These are phyloP conservation scores for Phortica magna DNA, from an alignment of 2,888 invertebrate species.

Conservation along the genomic window DNA sequence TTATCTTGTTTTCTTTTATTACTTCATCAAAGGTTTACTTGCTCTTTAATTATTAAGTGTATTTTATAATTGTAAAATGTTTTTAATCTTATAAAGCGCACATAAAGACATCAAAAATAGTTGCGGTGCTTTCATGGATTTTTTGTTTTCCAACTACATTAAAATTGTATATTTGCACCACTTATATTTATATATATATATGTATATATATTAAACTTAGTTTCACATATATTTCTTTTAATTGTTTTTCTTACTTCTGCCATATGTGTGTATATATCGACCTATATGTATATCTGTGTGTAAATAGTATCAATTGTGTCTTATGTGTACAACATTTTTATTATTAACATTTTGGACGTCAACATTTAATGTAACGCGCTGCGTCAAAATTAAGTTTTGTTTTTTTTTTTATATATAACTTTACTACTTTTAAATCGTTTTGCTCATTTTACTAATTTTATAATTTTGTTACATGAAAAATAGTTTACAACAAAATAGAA, in stretches of 20 bases:
- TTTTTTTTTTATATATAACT: background rate
- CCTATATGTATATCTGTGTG: background rate
- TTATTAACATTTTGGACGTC: background rate
- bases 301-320: background rate
- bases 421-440: conserved; percentile 2
- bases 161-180: conserved; percentile 1
- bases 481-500: background rate
- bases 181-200: background rate
- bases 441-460: background rate
- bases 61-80: background rate
- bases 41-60: background rate
- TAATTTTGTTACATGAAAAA: background rate
- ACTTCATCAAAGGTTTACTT: too few species aligned
- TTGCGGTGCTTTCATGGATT: conserved; percentile 11
- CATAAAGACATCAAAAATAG: conserved; percentile 31
- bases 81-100: conserved; percentile 26
- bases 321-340: background rate
- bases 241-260: background rate
- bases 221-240: background rate
- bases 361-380: background rate
- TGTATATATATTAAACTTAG: background rate
- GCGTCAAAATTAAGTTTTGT: background rate
- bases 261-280: background rate
- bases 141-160: background rate
- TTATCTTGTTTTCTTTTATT: background rate